Evolutionary conservation across 2,113 vertebrate genomes (phyloP).

Genomic region (Phalacrocorax pelagicus): DNA sequence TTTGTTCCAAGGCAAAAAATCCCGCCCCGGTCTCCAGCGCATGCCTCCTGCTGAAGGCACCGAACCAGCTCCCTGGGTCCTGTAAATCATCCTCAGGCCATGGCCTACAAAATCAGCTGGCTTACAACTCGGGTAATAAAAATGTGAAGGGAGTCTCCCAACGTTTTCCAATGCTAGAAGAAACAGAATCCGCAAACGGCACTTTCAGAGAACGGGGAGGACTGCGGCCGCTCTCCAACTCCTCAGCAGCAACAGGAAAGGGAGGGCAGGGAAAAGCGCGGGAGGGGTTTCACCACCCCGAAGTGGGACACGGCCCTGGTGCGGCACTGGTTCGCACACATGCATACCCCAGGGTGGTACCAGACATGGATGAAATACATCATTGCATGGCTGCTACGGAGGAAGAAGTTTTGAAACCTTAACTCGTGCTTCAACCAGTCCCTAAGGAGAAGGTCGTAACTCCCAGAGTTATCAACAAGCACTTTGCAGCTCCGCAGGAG

Average conservation of each 20-base stretch:
- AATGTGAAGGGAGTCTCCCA: not conserved
- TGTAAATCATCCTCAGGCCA: not conserved
- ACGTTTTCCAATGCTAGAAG: not conserved
- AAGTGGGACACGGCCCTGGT: not conserved
- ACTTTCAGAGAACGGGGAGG: not conserved
- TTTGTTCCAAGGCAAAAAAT: not conserved
- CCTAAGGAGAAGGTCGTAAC: not conserved
- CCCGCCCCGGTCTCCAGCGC: not conserved
- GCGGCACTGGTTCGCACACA: not conserved
- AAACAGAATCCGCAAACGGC: not conserved
- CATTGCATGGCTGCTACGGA: accelerated
- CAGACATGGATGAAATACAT: not conserved
- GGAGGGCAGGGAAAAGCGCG: not conserved
- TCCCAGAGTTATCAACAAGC: not conserved
- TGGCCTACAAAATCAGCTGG: not conserved
- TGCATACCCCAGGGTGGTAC: accelerated
- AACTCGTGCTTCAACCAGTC: not conserved
- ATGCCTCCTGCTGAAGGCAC: not conserved
- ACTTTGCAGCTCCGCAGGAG: not conserved
- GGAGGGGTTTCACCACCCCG: not conserved
- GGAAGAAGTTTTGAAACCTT: not conserved
- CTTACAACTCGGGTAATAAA: not conserved
- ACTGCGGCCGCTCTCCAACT: not conserved
- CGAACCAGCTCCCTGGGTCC: not conserved
- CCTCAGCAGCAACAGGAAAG: not conserved